Percentiles rank a stretch among this genome's conserved stretches.
phyloP scores from a whole-genome alignment of 2,113 vertebrate genomes.

The Crotalus helleri region DNA sequence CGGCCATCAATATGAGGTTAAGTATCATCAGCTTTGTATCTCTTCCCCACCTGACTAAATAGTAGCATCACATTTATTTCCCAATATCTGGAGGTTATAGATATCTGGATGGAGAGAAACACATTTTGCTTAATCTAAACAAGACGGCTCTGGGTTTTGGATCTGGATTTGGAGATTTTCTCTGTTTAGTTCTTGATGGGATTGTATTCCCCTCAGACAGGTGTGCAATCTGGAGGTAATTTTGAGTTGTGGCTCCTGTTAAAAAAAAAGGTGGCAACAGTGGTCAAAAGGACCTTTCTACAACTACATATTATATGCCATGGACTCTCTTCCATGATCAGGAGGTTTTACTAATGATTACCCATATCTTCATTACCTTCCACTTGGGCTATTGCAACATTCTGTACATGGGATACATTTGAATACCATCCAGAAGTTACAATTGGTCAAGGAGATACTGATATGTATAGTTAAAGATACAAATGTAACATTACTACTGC shows the following conservation, averaged over 20 bases:
- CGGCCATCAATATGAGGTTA: too few species aligned
- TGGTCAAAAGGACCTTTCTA: background rate
- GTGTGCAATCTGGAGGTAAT: background rate
- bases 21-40: too few species aligned
- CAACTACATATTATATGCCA: background rate
- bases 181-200: background rate
- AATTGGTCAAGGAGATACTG: background rate
- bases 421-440: background rate
- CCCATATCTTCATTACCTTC: background rate
- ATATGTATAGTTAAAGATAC: background rate
- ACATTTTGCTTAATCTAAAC: background rate
- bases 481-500: background rate
- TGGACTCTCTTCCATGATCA: background rate
- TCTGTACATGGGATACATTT: background rate
- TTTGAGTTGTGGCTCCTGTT: background rate
- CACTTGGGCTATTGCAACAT: background rate
- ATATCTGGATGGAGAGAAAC: background rate
- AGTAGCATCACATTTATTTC: too few species aligned
- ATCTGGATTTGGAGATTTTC: background rate
- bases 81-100: background rate
- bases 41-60: too few species aligned
- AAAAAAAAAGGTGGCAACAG: background rate
- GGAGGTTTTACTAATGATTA: background rate
- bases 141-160: background rate
- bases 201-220: background rate